These are phyloP conservation scores for Phocoena sinus DNA, from an alignment of 2,113 vertebrate genomes.

Conservation along the genomic window DNA sequence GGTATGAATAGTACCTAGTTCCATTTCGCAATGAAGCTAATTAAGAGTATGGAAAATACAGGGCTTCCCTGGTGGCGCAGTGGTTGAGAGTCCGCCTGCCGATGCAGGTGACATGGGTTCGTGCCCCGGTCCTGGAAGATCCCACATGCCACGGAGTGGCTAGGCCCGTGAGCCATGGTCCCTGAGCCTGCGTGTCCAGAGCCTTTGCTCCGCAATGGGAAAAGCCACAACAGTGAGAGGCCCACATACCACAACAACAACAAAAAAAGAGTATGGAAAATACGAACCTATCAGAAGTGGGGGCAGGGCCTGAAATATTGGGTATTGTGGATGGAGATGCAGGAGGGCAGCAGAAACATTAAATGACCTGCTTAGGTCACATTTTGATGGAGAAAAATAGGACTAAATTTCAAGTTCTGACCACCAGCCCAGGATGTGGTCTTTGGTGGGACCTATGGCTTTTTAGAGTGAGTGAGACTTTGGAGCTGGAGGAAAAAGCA, in stretches of 20 bases:
- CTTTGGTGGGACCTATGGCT: background rate
- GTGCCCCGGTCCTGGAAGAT: no score
- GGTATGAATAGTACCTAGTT: background rate
- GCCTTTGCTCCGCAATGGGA: no score
- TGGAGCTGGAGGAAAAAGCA: background rate
- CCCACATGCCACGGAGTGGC: no score
- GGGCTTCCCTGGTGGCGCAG: no score
- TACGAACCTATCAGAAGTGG: background rate
- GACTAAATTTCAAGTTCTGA: background rate
- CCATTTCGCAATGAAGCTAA: background rate
- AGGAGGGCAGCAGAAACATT: background rate
- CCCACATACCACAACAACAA: no score
- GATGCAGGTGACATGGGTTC: no score
- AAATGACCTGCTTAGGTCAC: background rate
- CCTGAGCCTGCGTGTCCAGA: no score
- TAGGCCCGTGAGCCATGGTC: no score
- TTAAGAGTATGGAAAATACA: background rate
- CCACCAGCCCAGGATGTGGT: background rate
- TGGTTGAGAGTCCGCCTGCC: no score
- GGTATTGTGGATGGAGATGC: background rate
- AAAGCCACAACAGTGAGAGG: no score
- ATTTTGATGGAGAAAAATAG: background rate
- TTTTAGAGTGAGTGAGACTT: background rate
- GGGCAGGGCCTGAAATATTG: background rate
- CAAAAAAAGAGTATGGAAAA: background rate